Evolutionary conservation across 2,888 invertebrate genomes (phyloP).

Genomic region (Drosophila anceps): DNA sequence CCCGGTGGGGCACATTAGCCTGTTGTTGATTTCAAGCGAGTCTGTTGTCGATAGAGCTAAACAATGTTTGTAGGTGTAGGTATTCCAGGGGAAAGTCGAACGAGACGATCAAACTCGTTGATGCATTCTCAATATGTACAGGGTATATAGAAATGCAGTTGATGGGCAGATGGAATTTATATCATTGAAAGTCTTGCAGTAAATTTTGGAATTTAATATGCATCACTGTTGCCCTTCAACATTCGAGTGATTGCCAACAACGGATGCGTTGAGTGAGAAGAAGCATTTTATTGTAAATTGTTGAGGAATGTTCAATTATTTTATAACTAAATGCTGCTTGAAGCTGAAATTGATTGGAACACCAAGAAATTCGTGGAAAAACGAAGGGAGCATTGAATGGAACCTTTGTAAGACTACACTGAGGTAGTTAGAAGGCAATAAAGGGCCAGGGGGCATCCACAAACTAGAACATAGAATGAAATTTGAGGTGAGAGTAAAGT

Average conservation of each 20-base stretch:
- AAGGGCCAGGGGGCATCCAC: too few relatives aligned
- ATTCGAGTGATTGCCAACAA: constrained; percentile 5
- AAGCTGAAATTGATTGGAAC: background rate
- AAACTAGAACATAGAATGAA: background rate
- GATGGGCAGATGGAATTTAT: background rate
- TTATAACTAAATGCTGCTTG: background rate
- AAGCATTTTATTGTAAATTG: background rate
- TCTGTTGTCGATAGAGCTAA: too few relatives aligned
- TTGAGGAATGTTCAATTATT: background rate
- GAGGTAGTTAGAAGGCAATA: too few relatives aligned
- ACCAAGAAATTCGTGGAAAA: background rate
- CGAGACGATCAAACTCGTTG: too few relatives aligned
- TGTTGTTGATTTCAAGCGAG: too few relatives aligned
- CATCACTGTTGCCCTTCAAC: background rate
- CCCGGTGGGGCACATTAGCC: too few relatives aligned
- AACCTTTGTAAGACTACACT: background rate
- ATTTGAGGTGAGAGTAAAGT: background rate
- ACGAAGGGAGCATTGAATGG: background rate
- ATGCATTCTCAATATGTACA: background rate
- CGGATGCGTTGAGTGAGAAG: background rate
- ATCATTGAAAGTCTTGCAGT: background rate
- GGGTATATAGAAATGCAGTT: background rate
- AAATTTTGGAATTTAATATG: constrained; percentile 3
- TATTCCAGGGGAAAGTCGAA: too few relatives aligned
- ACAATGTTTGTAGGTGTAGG: too few relatives aligned